A percentile compares a stretch with the other conserved stretches of the same genome.
phyloP scores from a whole-genome alignment of 1,140 invertebrate genomes.

The Orchestia grillus region DNA sequence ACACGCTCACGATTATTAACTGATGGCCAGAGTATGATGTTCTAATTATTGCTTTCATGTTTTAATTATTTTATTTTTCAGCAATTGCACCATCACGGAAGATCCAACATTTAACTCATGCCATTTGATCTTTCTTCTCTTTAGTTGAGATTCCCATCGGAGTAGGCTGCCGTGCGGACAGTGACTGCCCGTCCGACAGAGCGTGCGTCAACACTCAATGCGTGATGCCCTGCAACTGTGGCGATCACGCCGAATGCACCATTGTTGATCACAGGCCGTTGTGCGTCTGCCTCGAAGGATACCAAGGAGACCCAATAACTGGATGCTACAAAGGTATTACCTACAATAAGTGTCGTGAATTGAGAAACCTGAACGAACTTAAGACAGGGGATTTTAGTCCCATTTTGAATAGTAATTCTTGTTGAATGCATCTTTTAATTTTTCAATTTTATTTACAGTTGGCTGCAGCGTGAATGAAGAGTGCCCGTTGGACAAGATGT shows the following conservation, averaged over 20 bases:
- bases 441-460: conserved; percentile 70
- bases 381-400: neutral
- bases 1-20: neutral
- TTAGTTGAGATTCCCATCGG: conserved; percentile 76
- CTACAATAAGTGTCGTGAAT: neutral
- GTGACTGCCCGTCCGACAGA: conserved; percentile 80
- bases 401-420: neutral
- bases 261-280: conserved; percentile 72
- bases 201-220: conserved; percentile 81
- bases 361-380: neutral
- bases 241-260: conserved; percentile 78
- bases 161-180: conserved; percentile 79
- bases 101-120: neutral
- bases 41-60: neutral
- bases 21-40: conserved; percentile 13
- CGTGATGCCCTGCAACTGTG: conserved; percentile 84
- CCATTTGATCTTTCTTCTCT: conserved; percentile 69
- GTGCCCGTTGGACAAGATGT: conserved; percentile 82
- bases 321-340: conserved; percentile 67
- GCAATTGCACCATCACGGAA: neutral
- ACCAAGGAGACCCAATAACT: conserved; percentile 70
- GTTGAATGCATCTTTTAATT: neutral
- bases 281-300: conserved; percentile 70
- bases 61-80: neutral
- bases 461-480: conserved; percentile 85